phyloP scores from a whole-genome alignment of 1,140 invertebrate genomes.

The Drosophila mojavensis region DNA sequence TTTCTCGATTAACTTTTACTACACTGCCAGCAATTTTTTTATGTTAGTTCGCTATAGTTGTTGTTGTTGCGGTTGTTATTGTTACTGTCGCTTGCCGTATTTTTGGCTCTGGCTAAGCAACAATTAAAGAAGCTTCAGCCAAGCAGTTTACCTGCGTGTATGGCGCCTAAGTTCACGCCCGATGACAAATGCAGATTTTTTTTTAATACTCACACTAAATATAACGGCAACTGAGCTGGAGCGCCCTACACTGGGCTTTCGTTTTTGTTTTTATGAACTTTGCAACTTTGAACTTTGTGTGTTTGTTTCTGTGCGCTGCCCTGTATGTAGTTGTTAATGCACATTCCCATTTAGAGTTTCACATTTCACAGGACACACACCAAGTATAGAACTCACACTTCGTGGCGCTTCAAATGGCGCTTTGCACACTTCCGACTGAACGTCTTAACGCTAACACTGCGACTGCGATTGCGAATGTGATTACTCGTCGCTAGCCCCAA shows the following conservation, averaged over 20 bases:
- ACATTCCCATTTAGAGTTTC: slow-evolving; percentile 31
- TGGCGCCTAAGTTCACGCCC: slow-evolving; percentile 29
- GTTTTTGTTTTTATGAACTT: not conserved
- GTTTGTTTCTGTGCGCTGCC: slow-evolving; percentile 9
- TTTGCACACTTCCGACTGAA: slow-evolving; percentile 46
- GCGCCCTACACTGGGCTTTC: not conserved
- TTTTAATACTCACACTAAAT: slow-evolving; percentile 38
- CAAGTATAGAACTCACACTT: slow-evolving; percentile 14
- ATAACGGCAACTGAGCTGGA: not conserved
- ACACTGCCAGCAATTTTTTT: slow-evolving; percentile 39
- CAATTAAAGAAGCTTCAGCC: not conserved
- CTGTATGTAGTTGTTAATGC: slow-evolving; percentile 31
- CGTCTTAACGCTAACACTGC: slow-evolving; percentile 51
- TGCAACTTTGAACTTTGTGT: slow-evolving; percentile 17
- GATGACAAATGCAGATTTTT: slow-evolving; percentile 9
- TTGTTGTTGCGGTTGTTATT: slow-evolving; percentile 16
- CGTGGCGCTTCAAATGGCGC: not conserved
- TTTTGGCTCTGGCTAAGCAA: not conserved
- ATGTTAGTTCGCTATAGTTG: slow-evolving; percentile 30
- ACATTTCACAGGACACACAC: slow-evolving; percentile 36
- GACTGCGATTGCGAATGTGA: slow-evolving; percentile 48
- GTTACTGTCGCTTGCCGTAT: not conserved
- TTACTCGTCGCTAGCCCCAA: slow-evolving; percentile 44
- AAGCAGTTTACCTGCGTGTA: not conserved
- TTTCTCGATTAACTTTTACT: slow-evolving; percentile 44